Evolutionary conservation across 2,888 invertebrate genomes (phyloP), one percentile per base, ranked within the genome.

Genomic region (Drosophila koepferae): DNA sequence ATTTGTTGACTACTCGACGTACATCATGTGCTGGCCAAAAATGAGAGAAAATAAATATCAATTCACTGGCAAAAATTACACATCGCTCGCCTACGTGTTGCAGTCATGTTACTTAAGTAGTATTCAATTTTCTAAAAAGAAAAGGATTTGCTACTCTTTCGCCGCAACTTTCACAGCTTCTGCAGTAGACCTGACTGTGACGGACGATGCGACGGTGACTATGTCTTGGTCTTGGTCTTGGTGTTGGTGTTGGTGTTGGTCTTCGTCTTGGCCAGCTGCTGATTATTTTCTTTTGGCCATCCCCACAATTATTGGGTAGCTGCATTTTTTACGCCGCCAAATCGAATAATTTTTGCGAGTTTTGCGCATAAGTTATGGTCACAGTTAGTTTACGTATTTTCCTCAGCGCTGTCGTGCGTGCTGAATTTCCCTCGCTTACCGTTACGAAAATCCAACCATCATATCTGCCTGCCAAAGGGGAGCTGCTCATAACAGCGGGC

Each of bases 341-440:
- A 88, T 86, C 89, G 82, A 91, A 81, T 87, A 86, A 91, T 91
- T 65, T 55, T 55, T 64, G 66, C 66, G 61, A 64, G 48, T 49
- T 61, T 91, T 91, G 84, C 90, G 85, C 89, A 87, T 91, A 91
- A 91, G 91, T 82, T 86, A 90, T 90, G 91, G 91, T 91, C 91
- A 90, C 85, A 84, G 70, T 78, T 81, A 72, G 59, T 75, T 84
- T 69, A 72, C 67, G 67, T 78, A 74, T 81, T 77, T 82, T 58
- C 54, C 18, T 55, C 60, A 53, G 72, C 66, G 44, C 70, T 80
- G 79, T 86, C 86, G 86, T 89, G 86, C 86, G 86, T 87, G 86
- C 55, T 86, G 82, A 87, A 89, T 87, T 84, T 78, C 80, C 74
- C 80, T 81, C 64, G 82, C 86, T 84, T 81, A 82, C 86, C 86